Percentiles rank a stretch among this genome's conserved stretches.
These are phyloP conservation scores for Trachelus troglodyta DNA, from an alignment of 2,888 invertebrate species.

Conservation along the genomic window DNA sequence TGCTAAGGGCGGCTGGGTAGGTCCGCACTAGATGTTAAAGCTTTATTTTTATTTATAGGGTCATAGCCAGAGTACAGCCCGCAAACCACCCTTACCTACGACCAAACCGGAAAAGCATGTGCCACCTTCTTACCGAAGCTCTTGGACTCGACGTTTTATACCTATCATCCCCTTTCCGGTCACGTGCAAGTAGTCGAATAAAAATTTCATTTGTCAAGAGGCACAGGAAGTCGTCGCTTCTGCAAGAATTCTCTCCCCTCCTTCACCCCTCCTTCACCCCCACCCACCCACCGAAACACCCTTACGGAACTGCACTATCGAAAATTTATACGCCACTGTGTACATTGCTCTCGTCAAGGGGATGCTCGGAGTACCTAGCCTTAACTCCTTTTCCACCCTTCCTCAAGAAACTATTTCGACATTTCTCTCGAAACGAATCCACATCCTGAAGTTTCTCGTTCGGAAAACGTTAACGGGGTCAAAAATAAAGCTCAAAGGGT, in stretches of 20 bases:
- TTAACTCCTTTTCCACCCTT: background rate
- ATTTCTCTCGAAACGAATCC: background rate
- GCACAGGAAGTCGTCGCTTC: background rate
- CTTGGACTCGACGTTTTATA: constrained; percentile 1
- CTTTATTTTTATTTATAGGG: constrained; percentile 7
- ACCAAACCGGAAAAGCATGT: background rate
- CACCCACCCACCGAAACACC: background rate
- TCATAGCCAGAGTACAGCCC: background rate
- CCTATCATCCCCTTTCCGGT: background rate
- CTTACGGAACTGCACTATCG: constrained; percentile 1
- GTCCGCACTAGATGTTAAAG: background rate
- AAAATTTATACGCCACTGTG: constrained; percentile 6
- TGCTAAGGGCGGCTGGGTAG: background rate
- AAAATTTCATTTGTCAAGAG: constrained; percentile 4
- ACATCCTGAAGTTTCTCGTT: background rate
- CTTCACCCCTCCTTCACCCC: too few relatives aligned
- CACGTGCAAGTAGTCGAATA: background rate
- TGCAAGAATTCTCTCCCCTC: background rate
- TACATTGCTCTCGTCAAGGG: background rate
- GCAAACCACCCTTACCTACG: background rate
- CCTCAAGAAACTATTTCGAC: background rate
- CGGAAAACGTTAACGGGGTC: background rate
- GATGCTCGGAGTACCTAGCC: background rate
- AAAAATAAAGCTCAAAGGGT: background rate
- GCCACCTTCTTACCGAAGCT: background rate